Evolutionary conservation across 2,797 vertebrate species (phyloP), one percentile per base, ranked within the genome.

Genomic region (Xenentodon cancila): DNA sequence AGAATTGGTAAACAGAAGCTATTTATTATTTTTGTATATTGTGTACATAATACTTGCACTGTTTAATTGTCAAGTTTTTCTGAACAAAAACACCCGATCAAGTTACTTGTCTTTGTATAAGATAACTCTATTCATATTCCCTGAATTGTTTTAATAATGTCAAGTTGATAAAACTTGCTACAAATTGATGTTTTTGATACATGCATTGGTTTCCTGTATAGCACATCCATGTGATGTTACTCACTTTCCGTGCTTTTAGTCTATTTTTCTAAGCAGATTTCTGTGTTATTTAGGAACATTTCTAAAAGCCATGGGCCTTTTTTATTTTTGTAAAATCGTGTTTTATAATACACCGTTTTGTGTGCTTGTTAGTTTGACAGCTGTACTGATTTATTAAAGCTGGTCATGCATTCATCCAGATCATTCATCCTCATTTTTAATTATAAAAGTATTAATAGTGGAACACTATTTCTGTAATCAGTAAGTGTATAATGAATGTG

Each of bases 21-120:
- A 92, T 92, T 92, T 92, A 91, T 91, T 91, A 48, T 68, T 80
- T 32, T 67, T 91, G 72, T 83, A 83, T 77, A 85, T 85, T 84
- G 4, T 91, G 83, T 90, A 86, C 48, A 90, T 87, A 81, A 13
- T 65, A 53, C 52, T 81, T 84, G 59, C 71, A 87, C 77, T 84
- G 63, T 87, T 85, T 51, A 66, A 27, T 63, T 81, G 75, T 79
- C 52, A 79, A 42, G 21, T 59, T 58, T 21, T 70, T 17, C 5
- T 53, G 9, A 59, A 30, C 43, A 69, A 70, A 75, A 64, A 49
- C 9, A 61, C 62, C 71, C 77, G 22, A 69, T 69, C 22, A 9
- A 1, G 57, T 79, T 48, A 51, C 21, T 48, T 59, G 27, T 71
- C 12, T 64, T 79, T 75, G 79, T 18, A 73, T 44, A 73, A 62